A percentile compares a stretch with the other conserved stretches of the same genome.
These are phyloP conservation scores for Drosophila eugracilis DNA, from an alignment of 1,140 invertebrate species.

Conservation along the genomic window DNA sequence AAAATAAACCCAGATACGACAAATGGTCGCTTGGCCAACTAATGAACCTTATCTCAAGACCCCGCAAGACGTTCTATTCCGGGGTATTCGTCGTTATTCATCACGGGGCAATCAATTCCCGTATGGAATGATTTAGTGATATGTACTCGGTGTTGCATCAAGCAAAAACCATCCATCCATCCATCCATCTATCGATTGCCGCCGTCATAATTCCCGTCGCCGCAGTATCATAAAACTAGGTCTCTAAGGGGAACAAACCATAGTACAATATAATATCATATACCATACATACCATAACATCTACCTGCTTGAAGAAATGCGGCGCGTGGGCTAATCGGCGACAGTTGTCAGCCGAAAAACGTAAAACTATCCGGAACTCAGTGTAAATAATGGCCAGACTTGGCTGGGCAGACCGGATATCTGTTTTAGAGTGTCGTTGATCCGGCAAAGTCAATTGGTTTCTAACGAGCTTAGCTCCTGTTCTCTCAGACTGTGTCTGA, in stretches of 20 bases:
- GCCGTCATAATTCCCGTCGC: slow-evolving; percentile 45
- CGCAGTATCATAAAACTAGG: slow-evolving; percentile 36
- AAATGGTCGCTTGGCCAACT: slow-evolving; percentile 13
- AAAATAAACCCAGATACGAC: slow-evolving; percentile 30
- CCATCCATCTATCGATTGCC: slow-evolving; percentile 21
- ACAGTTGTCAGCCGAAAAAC: not conserved
- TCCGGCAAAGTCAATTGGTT: slow-evolving; percentile 74
- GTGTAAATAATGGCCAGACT: slow-evolving; percentile 55
- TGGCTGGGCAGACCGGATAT: slow-evolving; percentile 16
- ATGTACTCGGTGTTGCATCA: slow-evolving; percentile 18
- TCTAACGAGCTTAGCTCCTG: slow-evolving; percentile 70
- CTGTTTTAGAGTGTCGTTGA: slow-evolving; percentile 50
- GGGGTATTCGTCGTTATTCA: slow-evolving; percentile 23
- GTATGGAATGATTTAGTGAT: slow-evolving; percentile 22
- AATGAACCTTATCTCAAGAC: slow-evolving; percentile 23
- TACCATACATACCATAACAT: not conserved
- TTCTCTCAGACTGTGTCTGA: slow-evolving; percentile 24
- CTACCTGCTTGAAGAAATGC: slow-evolving; percentile 50
- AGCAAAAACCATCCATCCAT: slow-evolving; percentile 1
- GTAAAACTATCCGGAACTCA: not conserved
- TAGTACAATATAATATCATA: not conserved
- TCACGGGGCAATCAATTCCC: slow-evolving; percentile 22
- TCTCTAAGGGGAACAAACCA: not conserved
- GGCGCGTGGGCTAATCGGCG: slow-evolving; percentile 54
- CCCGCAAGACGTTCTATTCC: not conserved